phyloP scores from a whole-genome alignment of 2,797 vertebrate species.

The Helarctos malayanus region DNA sequence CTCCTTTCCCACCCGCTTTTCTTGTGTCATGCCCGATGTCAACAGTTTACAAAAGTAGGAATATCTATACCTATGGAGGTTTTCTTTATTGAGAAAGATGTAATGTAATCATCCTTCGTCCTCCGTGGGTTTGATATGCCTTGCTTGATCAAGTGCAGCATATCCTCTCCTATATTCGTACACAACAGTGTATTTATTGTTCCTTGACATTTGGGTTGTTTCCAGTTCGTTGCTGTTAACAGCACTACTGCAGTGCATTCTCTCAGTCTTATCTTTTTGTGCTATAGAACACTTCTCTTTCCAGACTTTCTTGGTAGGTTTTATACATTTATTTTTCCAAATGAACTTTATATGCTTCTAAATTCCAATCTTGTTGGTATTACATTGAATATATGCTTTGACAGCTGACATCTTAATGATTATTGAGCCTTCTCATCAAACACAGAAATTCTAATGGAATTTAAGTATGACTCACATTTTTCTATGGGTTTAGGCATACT shows the following conservation, averaged over 20 bases:
- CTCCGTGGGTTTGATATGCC: background rate
- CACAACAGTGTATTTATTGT: background rate
- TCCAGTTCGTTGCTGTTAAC: background rate
- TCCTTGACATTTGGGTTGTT: background rate
- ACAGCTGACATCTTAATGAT: background rate
- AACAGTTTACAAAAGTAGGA: background rate
- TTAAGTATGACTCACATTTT: background rate
- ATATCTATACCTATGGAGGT: background rate
- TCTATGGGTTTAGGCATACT: background rate
- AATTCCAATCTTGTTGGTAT: background rate
- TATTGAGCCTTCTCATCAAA: background rate
- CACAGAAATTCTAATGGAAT: background rate
- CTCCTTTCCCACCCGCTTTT: background rate
- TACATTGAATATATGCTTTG: background rate
- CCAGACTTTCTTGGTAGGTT: background rate
- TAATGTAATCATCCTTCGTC: background rate
- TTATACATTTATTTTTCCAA: background rate
- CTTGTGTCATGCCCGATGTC: background rate
- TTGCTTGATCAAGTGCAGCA: background rate
- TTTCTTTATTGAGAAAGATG: background rate
- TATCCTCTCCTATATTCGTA: background rate
- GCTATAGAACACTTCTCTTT: background rate
- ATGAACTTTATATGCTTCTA: background rate
- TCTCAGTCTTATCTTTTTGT: background rate
- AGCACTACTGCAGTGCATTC: background rate